Evolutionary conservation across 2,797 vertebrate genomes (phyloP).

Genomic region (Hydrocynus forskahlii): DNA sequence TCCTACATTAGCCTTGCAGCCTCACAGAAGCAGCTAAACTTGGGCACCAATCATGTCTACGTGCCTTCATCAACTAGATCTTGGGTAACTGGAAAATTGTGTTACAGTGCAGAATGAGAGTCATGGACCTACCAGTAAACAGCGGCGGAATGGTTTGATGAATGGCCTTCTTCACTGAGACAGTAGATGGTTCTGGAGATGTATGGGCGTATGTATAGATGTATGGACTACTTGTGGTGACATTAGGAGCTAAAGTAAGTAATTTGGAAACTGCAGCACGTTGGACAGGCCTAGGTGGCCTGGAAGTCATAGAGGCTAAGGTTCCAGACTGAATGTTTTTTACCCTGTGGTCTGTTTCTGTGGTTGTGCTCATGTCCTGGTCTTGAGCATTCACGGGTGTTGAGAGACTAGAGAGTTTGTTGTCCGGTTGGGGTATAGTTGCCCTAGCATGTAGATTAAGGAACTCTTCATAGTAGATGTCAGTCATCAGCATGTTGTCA

Average conservation of each 20-base stretch:
- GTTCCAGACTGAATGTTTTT: constrained; percentile 66
- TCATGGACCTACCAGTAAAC: constrained; percentile 87
- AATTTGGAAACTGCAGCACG: constrained; percentile 78
- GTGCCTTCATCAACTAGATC: no score
- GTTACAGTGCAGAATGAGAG: constrained; percentile 70
- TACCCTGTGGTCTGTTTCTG: constrained; percentile 64
- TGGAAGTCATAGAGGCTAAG: constrained; percentile 73
- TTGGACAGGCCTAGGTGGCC: constrained; percentile 65
- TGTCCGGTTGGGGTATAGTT: neutral
- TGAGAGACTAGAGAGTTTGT: neutral
- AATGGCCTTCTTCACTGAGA: constrained; percentile 63
- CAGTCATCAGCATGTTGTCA: constrained; percentile 69
- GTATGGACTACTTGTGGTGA: constrained; percentile 67
- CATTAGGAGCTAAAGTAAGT: constrained; percentile 69
- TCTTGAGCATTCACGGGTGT: neutral
- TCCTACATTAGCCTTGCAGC: no score
- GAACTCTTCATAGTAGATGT: constrained; percentile 74
- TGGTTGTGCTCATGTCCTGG: constrained; percentile 50
- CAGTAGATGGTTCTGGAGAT: constrained; percentile 63
- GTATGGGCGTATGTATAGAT: no score
- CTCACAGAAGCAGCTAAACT: no score
- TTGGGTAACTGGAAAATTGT: no score
- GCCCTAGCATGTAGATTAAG: constrained; percentile 47
- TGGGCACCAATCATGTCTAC: no score
- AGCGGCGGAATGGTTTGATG: constrained; percentile 90